These are phyloP conservation scores for Apostichopus leukothele DNA, from an alignment of 53 echinoderm and acorn worm species.

Conservation along the genomic window DNA sequence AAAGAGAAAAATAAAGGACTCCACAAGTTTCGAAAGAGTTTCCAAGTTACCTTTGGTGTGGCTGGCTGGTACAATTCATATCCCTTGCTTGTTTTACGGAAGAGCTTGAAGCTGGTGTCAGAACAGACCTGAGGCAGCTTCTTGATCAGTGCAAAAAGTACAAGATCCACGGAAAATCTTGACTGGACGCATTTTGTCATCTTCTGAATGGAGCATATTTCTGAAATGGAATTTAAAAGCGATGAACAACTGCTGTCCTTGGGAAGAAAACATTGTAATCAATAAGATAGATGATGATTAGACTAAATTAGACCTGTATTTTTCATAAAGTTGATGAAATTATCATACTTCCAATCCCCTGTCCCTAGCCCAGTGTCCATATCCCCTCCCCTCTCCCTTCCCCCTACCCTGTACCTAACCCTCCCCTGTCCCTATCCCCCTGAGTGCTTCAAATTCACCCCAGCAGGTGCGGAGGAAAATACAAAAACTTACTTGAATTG, in stretches of 20 bases:
- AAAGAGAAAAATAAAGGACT: not conserved
- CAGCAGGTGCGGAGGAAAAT: no score
- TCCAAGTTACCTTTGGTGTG: slow-evolving; percentile 13
- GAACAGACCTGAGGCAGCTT: slow-evolving; percentile 68
- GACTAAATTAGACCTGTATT: no score
- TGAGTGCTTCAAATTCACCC: no score
- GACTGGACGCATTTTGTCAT: slow-evolving; percentile 60
- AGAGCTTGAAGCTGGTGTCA: slow-evolving; percentile 64
- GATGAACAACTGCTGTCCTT: no score
- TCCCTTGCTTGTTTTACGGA: slow-evolving; percentile 9
- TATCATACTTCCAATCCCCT: no score
- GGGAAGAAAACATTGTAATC: no score
- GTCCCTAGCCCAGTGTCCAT: no score
- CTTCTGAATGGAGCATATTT: slow-evolving; percentile 72
- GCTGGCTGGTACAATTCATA: slow-evolving; percentile 61
- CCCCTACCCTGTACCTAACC: no score
- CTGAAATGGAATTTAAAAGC: slow-evolving; percentile 39
- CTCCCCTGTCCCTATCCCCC: no score
- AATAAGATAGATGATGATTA: no score
- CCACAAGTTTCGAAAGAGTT: not conserved
- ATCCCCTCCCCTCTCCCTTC: no score
- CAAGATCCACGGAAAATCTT: slow-evolving; percentile 69
- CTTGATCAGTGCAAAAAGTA: slow-evolving; percentile 67
- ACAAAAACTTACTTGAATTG: slow-evolving; percentile 54
- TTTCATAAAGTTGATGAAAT: no score